Evolutionary conservation across 2,888 invertebrate genomes (phyloP).

Genomic region (Notodonta ziczac): DNA sequence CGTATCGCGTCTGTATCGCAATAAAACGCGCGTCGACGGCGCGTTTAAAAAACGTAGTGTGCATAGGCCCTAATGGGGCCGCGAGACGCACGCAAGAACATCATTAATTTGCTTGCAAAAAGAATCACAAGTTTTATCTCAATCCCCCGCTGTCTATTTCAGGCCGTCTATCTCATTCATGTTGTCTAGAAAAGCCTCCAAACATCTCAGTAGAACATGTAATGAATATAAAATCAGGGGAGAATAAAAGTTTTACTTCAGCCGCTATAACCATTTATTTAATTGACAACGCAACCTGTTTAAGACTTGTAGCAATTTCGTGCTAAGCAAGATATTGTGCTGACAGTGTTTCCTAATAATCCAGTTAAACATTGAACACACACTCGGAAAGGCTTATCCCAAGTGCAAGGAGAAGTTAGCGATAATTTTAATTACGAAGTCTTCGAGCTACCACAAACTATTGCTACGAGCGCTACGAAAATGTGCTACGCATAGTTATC

Average conservation of each 20-base stretch:
- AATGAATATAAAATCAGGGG: constrained; percentile 11
- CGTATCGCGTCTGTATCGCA: no score
- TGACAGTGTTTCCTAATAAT: no score
- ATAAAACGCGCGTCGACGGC: no score
- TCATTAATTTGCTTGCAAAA: constrained; percentile 32
- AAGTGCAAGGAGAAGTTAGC: background rate
- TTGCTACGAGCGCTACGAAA: background rate
- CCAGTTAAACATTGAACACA: background rate
- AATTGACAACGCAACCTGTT: constrained; percentile 24
- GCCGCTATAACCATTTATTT: constrained; percentile 21
- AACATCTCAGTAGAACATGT: constrained; percentile 9
- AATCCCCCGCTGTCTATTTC: constrained; percentile 22
- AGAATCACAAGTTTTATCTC: constrained; percentile 26
- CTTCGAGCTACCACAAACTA: background rate
- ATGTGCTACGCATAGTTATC: background rate
- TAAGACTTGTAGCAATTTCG: constrained; percentile 14
- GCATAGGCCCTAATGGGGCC: constrained; percentile 8
- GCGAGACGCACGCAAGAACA: constrained; percentile 33
- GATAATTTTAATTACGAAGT: background rate
- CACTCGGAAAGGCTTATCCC: background rate
- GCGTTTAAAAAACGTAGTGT: no score
- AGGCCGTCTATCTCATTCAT: constrained; percentile 15
- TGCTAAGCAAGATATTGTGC: no score
- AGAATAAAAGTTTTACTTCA: constrained; percentile 18
- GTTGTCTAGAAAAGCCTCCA: constrained; percentile 8